These are phyloP conservation scores for Sterrhoptilus dennistouni DNA, from an alignment of 2,113 vertebrate genomes.

Conservation along the genomic window DNA sequence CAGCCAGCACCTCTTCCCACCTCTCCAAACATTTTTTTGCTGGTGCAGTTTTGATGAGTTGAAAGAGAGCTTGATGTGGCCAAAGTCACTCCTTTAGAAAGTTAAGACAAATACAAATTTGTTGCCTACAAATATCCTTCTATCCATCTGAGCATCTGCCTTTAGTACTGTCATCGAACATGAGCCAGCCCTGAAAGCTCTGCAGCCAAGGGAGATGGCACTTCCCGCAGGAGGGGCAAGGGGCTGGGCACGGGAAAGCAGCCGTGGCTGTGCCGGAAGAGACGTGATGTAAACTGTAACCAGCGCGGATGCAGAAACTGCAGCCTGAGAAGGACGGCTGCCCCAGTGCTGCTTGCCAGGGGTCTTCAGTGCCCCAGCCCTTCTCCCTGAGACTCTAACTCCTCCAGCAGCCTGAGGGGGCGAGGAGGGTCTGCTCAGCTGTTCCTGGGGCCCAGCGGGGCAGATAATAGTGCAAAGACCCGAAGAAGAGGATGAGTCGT, in stretches of 20 bases:
- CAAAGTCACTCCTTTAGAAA: not conserved
- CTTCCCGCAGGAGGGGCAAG: not conserved
- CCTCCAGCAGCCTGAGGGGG: not conserved
- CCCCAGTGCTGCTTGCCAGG: fast-evolving
- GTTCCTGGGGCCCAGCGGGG: fast-evolving
- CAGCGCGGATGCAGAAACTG: not conserved
- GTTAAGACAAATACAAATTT: not conserved
- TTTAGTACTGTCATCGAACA: fast-evolving
- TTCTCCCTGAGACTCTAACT: not conserved
- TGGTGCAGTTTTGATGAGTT: not conserved
- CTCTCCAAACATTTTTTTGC: not conserved
- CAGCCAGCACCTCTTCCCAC: not conserved
- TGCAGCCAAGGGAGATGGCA: not conserved
- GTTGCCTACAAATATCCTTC: not conserved
- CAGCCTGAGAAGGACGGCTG: not conserved
- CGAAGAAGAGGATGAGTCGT: not conserved
- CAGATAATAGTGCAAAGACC: not conserved
- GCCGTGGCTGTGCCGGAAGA: fast-evolving
- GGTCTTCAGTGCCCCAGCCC: not conserved
- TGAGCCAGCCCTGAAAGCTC: fast-evolving
- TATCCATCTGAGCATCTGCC: not conserved
- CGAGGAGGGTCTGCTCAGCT: not conserved
- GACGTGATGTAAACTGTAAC: fast-evolving
- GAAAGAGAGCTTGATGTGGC: not conserved
- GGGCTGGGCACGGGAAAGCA: not conserved